Evolutionary conservation across 2,113 vertebrate genomes (phyloP), one percentile per base, ranked within the genome.

Genomic region (Gorsachius goisagi): DNA sequence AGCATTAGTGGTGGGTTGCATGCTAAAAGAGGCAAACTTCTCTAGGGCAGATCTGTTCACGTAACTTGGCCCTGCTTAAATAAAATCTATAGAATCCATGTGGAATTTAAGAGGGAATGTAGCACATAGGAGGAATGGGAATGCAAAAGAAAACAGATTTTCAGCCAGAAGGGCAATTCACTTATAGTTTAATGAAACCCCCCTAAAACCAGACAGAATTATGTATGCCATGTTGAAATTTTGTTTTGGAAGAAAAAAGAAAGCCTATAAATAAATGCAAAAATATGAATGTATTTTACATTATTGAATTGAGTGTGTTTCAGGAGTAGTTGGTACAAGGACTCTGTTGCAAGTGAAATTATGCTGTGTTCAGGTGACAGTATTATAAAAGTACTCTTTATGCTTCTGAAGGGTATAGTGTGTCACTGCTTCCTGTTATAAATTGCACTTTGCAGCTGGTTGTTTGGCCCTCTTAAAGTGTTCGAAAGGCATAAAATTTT

Each of bases 1-100:
- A 98, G 91, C 83, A 92, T 97, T 97, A 97, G 94, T 80, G 93
- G 91, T 98, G 97, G 96, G 63, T 95, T 97, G 98, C 98, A 98
- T 98, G 97, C 97, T 98, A 98, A 98, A 98, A 97, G 96, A 98
- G 81, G 92, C 22, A 95, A 97, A 97, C 97, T 98, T 98, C 98
- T 98, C 97, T 97, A 97, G 98, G 97, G 97, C 95, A 97, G 97
- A 97, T 97, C 96, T 84, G 90, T 97, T 97, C 97, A 90, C 96
- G 83, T 88, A 96, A 97, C 94, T 98, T 93, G 74, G 97, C 96
- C 56, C 68, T 95, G 96, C 96, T 98, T 98, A 98, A 98, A 98
- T 98, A 92, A 97, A 97, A 98, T 97, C 96, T 97, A 96, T 97
- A 97, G 95, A 98, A 96, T 97, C 97, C 96, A 88, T 93, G 95